These are phyloP conservation scores for Eospalax fontanierii DNA, from an alignment of 2,797 vertebrate genomes.

Conservation along the genomic window DNA sequence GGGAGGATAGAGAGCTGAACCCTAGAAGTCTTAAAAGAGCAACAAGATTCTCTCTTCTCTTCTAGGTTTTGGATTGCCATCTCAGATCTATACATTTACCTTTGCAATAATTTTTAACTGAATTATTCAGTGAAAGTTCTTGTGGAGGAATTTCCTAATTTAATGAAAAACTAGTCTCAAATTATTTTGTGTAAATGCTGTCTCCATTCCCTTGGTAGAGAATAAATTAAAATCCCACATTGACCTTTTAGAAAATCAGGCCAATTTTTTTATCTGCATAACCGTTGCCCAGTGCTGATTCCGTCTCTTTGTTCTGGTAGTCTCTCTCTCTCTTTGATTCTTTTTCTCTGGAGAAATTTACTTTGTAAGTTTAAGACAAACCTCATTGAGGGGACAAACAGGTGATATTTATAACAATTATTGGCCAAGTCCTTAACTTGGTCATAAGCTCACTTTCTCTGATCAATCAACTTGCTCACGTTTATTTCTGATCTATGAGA, in stretches of 20 bases:
- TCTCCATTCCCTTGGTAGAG: too few relatives aligned
- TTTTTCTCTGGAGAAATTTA: not conserved
- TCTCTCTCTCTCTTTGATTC: too few relatives aligned
- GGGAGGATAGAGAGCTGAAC: not conserved
- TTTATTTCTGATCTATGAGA: not conserved
- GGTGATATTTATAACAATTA: not conserved
- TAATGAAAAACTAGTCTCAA: constrained; percentile 62
- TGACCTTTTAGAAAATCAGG: constrained; percentile 61
- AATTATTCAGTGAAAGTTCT: constrained; percentile 27
- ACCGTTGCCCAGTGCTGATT: fast-evolving
- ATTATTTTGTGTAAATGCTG: constrained; percentile 13
- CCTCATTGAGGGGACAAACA: not conserved
- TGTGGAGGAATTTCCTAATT: constrained; percentile 65
- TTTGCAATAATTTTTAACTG: constrained; percentile 34
- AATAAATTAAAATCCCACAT: constrained; percentile 45
- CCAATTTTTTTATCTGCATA: not conserved
- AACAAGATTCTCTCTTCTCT: not conserved
- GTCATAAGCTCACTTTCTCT: fast-evolving
- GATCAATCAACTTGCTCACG: too few relatives aligned
- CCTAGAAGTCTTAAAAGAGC: not conserved
- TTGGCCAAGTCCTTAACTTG: not conserved
- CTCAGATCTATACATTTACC: not conserved
- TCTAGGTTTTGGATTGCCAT: not conserved
- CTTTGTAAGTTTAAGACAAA: not conserved
- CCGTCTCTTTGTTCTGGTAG: too few relatives aligned